phyloP scores from a whole-genome alignment of 2,888 invertebrate genomes.

The Hypena proboscidalis region DNA sequence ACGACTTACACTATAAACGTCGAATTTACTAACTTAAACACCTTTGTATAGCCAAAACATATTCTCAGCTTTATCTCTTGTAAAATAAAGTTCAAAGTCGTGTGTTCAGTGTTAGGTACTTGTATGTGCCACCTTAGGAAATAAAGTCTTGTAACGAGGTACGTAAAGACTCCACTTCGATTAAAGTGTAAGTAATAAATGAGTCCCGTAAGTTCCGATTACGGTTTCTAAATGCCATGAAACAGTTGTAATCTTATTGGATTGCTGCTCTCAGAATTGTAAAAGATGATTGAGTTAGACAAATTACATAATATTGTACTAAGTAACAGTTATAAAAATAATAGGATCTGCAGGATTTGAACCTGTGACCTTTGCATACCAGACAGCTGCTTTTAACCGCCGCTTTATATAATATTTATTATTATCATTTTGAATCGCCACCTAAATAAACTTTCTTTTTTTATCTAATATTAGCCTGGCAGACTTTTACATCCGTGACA shows the following conservation, averaged over 20 bases:
- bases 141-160: constrained; percentile 57
- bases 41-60: constrained; percentile 8
- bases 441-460: too few species aligned
- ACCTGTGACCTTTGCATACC: too few species aligned
- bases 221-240: constrained; percentile 39
- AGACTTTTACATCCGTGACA: too few species aligned
- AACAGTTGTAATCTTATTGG: constrained; percentile 35
- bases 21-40: constrained; percentile 42
- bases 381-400: too few species aligned
- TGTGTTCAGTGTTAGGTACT: constrained; percentile 21
- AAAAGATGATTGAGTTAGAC: too few species aligned
- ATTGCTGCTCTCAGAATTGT: constrained; percentile 6
- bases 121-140: constrained; percentile 50
- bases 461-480: too few species aligned
- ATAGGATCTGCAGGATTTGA: too few species aligned
- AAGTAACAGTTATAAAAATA: neutral
- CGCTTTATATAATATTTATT: too few species aligned
- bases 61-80: constrained; percentile 22
- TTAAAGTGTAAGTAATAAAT: constrained; percentile 59
- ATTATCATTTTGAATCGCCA: too few species aligned
- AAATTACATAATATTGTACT: too few species aligned
- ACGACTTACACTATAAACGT: constrained; percentile 51
- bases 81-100: constrained; percentile 28
- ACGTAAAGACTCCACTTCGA: constrained; percentile 55
- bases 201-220: constrained; percentile 49